Percentiles rank a stretch among this genome's conserved stretches.
phyloP scores from a whole-genome alignment of 2,113 vertebrate genomes.

The Oncorhynchus tshawytscha region DNA sequence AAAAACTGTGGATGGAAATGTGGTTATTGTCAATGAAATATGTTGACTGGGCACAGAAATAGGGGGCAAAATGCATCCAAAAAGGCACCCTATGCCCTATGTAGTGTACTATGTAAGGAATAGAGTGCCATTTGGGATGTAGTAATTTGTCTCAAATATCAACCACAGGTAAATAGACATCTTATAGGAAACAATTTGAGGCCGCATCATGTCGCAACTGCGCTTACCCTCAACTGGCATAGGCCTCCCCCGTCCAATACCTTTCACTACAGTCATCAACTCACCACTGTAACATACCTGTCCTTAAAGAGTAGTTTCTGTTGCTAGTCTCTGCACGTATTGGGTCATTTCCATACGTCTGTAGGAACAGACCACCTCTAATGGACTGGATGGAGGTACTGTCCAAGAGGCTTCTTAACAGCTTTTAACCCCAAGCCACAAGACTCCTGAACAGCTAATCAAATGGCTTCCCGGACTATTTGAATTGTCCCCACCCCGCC shows the following conservation, averaged over 20 bases:
- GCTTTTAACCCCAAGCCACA: no score
- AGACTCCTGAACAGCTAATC: no score
- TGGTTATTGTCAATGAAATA: no score
- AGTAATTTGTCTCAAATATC: no score
- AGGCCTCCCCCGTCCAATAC: slow-evolving; percentile 12
- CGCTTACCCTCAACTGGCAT: no score
- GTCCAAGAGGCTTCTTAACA: neutral
- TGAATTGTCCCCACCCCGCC: no score
- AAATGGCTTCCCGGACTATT: no score
- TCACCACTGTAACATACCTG: slow-evolving; percentile 48
- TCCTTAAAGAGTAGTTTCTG: slow-evolving; percentile 48
- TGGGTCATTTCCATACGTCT: slow-evolving; percentile 32
- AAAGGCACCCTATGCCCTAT: no score
- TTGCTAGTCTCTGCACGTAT: slow-evolving; percentile 17
- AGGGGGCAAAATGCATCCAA: no score
- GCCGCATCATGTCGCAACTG: slow-evolving; percentile 45
- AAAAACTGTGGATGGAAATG: no score
- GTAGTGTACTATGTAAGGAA: no score
- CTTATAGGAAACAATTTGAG: slow-evolving; percentile 16
- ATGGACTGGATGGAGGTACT: slow-evolving; percentile 24
- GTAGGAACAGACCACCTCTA: slow-evolving; percentile 26
- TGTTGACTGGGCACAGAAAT: neutral
- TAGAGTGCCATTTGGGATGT: no score
- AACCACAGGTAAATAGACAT: neutral
- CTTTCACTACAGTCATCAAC: slow-evolving; percentile 41